These are phyloP conservation scores for Cryptosula pallasiana DNA, from an alignment of 2,888 invertebrate genomes.

Conservation along the genomic window DNA sequence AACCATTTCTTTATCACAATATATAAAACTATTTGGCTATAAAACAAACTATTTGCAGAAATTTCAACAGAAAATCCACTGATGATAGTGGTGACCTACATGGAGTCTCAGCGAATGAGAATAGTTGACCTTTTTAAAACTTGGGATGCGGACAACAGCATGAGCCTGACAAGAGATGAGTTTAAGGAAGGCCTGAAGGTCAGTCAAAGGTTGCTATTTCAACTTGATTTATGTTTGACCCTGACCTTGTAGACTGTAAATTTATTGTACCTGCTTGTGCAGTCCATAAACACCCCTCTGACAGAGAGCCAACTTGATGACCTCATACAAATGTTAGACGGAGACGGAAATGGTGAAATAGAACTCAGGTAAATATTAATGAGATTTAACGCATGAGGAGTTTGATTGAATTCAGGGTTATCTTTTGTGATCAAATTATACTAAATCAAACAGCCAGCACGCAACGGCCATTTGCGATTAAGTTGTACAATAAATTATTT, in stretches of 20 bases:
- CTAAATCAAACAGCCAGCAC: too few species aligned
- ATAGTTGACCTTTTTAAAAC: slow-evolving; percentile 31
- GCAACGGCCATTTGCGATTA: not conserved
- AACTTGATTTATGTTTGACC: too few species aligned
- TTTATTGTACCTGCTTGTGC: too few species aligned
- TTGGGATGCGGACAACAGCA: slow-evolving; percentile 32
- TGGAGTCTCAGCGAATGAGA: slow-evolving; percentile 30
- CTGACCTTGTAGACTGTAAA: too few species aligned
- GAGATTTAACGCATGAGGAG: too few species aligned
- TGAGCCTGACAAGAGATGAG: slow-evolving; percentile 27
- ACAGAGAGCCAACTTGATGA: slow-evolving; percentile 29
- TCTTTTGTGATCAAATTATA: too few species aligned
- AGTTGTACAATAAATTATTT: not conserved
- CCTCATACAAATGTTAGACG: slow-evolving; percentile 31
- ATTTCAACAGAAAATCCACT: slow-evolving; percentile 29
- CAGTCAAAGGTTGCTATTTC: too few species aligned
- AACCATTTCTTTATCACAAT: not conserved
- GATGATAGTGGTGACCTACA: slow-evolving; percentile 31
- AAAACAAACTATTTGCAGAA: not conserved
- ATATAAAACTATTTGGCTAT: not conserved
- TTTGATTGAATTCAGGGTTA: too few species aligned
- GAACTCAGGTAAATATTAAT: slow-evolving; percentile 31
- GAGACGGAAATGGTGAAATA: slow-evolving; percentile 32
- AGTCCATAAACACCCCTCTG: slow-evolving; percentile 30
- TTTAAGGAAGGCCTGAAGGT: slow-evolving; percentile 22